Conservation (phyloP, 2,888 invertebrate species). For the Exocentrus adspersus region DNA sequence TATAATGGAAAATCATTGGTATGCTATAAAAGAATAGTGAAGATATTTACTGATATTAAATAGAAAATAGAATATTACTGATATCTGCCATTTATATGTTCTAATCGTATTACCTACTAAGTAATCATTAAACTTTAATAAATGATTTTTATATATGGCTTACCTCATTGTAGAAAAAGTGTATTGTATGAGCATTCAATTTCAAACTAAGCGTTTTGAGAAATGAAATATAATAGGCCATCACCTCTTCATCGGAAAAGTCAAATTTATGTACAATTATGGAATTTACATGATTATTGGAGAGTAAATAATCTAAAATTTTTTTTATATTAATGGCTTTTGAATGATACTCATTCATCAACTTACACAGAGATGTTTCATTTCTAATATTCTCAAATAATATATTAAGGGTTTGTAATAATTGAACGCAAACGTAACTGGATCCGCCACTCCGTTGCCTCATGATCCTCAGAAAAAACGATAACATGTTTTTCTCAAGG, state of each 20-base stretch:
- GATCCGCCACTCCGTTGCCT: slow-evolving; percentile 94
- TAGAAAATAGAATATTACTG: too few relatives aligned
- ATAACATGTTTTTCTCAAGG: slow-evolving; percentile 98
- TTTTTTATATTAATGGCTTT: too few relatives aligned
- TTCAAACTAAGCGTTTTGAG: slow-evolving; percentile 97
- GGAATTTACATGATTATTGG: slow-evolving; percentile 99
- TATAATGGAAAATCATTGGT: slow-evolving; percentile 99
- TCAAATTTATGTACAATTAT: slow-evolving; percentile 99
- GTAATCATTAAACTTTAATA: too few relatives aligned
- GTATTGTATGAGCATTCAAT: slow-evolving; percentile 97
- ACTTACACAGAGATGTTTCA: slow-evolving; percentile 98
- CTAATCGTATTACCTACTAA: too few relatives aligned
- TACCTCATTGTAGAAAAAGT: slow-evolving; percentile 99
- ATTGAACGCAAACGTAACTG: slow-evolving; percentile 96
- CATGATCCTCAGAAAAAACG: slow-evolving; percentile 97
- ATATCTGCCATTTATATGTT: too few relatives aligned
- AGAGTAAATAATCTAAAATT: slow-evolving; percentile 93
- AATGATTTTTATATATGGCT: too few relatives aligned
- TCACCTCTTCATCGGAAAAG: slow-evolving; percentile 99
- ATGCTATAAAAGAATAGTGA: slow-evolving; percentile 70
- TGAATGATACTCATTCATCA: slow-evolving; percentile 54
- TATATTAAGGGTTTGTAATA: slow-evolving; percentile 97
- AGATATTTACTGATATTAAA: background rate
- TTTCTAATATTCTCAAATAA: slow-evolving; percentile 99
- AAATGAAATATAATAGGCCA: slow-evolving; percentile 99